A percentile compares a stretch with the other conserved stretches of the same genome.
These are phyloP conservation scores for Acanthopleura granulata DNA, from an alignment of 2,888 invertebrate genomes.

Conservation along the genomic window DNA sequence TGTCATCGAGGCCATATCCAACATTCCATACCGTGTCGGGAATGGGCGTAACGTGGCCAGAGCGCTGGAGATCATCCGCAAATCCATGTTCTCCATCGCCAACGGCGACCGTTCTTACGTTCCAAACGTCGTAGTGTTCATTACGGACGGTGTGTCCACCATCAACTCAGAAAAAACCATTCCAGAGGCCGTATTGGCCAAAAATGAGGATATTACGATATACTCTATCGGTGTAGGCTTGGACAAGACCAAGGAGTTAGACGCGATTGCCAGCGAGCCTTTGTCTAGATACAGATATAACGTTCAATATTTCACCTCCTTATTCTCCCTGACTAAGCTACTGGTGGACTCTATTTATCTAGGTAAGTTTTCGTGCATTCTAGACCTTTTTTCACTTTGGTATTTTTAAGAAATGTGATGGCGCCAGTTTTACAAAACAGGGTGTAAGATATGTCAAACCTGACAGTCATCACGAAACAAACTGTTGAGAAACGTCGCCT, in stretches of 20 bases:
- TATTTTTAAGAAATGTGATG: no score
- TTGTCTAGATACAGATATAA: slow-evolving; percentile 38
- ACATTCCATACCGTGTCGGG: slow-evolving; percentile 51
- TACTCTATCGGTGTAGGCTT: slow-evolving; percentile 50
- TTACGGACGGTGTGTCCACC: slow-evolving; percentile 65
- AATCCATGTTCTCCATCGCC: slow-evolving; percentile 45
- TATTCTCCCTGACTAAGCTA: slow-evolving; percentile 21
- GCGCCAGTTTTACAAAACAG: no score
- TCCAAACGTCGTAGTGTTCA: slow-evolving; percentile 54
- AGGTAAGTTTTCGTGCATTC: neutral
- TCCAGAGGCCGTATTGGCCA: slow-evolving; percentile 51
- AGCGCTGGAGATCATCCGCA: slow-evolving; percentile 50
- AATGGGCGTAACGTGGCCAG: slow-evolving; percentile 60
- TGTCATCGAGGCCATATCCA: slow-evolving; percentile 48
- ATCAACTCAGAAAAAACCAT: slow-evolving; percentile 54
- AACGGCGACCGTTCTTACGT: slow-evolving; percentile 58
- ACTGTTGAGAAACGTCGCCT: no score
- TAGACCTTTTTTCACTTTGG: no score
- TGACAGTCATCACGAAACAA: no score
- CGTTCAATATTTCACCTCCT: slow-evolving; percentile 40
- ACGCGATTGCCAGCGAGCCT: slow-evolving; percentile 43
- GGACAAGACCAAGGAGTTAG: slow-evolving; percentile 39
- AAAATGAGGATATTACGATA: slow-evolving; percentile 39
- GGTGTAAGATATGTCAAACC: no score
- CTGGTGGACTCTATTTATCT: slow-evolving; percentile 13